Conservation (phyloP, 2,113 vertebrate species). For the Salvelinus sp. region DNA sequence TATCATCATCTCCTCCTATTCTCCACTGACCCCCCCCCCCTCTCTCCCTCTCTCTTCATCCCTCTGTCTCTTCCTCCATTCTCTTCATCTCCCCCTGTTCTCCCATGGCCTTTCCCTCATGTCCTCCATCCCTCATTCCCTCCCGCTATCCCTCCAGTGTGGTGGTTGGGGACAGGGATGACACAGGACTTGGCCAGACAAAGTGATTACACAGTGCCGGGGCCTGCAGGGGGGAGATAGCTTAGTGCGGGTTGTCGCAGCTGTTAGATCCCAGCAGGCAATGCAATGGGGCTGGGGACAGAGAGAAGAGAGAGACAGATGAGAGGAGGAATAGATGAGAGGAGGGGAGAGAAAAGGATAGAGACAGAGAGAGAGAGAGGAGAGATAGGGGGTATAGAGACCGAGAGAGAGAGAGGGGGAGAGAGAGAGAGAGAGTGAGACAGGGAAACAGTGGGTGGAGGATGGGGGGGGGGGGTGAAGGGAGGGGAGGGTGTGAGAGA, state of each 20-base stretch:
- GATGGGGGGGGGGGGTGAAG: not conserved
- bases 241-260: constrained; percentile 54
- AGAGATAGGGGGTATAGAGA: no score
- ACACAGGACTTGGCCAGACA: constrained; percentile 64
- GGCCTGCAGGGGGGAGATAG: constrained; percentile 71
- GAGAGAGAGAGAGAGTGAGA: no score
- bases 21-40: no score
- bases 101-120: not conserved
- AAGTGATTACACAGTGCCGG: constrained; percentile 65
- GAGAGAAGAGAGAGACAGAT: no score
- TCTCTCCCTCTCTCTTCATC: not conserved
- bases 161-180: constrained; percentile 59
- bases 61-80: not conserved
- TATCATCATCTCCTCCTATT: no score
- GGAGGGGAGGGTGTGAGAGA: not conserved
- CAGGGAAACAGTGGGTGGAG: no score
- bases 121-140: constrained; percentile 16
- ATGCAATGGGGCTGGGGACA: not conserved
- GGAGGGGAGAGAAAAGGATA: no score
- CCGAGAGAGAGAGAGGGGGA: no score
- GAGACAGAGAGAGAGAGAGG: no score
- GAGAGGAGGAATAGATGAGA: no score
- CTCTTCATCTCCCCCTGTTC: no score
- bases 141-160: not conserved
- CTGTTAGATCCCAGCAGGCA: constrained; percentile 56